Evolutionary conservation across 2,888 invertebrate genomes (phyloP).

Genomic region (Coelopa pilipes): DNA sequence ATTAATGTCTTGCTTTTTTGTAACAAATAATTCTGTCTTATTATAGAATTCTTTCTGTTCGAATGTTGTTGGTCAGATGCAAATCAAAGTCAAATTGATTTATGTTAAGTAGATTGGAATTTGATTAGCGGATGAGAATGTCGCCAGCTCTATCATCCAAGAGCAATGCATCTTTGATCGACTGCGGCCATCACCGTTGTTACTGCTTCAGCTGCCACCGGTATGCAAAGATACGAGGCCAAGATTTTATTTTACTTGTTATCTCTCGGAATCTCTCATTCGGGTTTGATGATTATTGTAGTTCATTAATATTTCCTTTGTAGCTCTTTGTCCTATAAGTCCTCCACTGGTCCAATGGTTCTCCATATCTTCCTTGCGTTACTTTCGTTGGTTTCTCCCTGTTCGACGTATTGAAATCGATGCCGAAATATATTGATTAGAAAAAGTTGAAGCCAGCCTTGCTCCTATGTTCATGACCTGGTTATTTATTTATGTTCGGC

Average conservation of each 20-base stretch:
- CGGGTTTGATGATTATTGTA: slow-evolving; percentile 56
- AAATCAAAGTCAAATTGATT: neutral
- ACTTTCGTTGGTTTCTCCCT: slow-evolving; percentile 2
- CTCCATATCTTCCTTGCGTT: neutral
- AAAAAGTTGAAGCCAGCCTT: slow-evolving; percentile 26
- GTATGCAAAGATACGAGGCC: slow-evolving; percentile 15
- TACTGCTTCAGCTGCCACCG: slow-evolving; percentile 11
- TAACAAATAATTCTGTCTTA: too few relatives aligned
- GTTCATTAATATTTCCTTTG: slow-evolving; percentile 55
- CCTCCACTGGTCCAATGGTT: too few relatives aligned
- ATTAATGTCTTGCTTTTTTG: too few relatives aligned
- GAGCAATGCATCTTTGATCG: slow-evolving; percentile 53
- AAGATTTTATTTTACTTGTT: slow-evolving; percentile 29
- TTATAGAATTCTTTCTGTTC: too few relatives aligned
- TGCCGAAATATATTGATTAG: slow-evolving; percentile 19
- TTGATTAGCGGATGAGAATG: slow-evolving; percentile 62
- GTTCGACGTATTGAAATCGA: slow-evolving; percentile 23
- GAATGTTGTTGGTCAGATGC: too few relatives aligned
- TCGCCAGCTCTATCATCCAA: slow-evolving; percentile 52
- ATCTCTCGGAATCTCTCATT: slow-evolving; percentile 23
- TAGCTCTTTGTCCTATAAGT: too few relatives aligned
- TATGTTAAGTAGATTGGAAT: slow-evolving; percentile 48
- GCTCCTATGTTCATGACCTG: slow-evolving; percentile 37
- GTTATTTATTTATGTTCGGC: slow-evolving; percentile 22
- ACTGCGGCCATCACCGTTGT: neutral